Evolutionary conservation across 2,888 invertebrate genomes (phyloP).

Genomic region (Tiliacea citrago): DNA sequence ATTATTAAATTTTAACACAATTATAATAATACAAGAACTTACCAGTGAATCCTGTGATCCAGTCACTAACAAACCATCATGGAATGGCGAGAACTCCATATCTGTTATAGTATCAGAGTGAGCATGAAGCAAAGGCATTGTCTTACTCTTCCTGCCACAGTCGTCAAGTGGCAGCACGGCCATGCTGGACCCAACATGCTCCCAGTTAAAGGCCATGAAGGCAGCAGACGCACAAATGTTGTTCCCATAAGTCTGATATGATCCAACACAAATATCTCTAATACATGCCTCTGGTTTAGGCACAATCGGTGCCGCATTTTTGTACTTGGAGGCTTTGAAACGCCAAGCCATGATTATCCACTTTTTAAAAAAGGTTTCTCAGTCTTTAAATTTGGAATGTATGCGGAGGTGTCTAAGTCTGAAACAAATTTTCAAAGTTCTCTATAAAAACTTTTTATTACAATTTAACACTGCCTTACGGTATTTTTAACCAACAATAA

Average conservation of each 20-base stretch:
- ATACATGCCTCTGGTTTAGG: constrained; percentile 98
- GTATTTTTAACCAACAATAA: constrained; percentile 63
- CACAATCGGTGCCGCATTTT: constrained; percentile 99
- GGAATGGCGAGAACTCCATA: constrained; percentile 98
- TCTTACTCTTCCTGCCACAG: constrained; percentile 96
- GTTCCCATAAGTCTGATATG: constrained; percentile 98
- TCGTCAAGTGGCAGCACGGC: constrained; percentile 97
- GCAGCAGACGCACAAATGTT: constrained; percentile 98
- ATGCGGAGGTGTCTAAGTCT: constrained; percentile 69
- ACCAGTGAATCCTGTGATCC: constrained; percentile 97
- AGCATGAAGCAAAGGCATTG: constrained; percentile 96
- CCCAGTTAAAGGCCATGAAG: constrained; percentile 99
- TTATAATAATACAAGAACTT: constrained; percentile 68
- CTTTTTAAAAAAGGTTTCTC: constrained; percentile 78
- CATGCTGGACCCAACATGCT: constrained; percentile 97
- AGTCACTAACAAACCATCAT: constrained; percentile 97
- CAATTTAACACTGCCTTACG: constrained; percentile 46
- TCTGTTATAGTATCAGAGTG: constrained; percentile 98
- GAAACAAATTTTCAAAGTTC: constrained; percentile 66
- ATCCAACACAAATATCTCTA: constrained; percentile 97
- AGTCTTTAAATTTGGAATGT: constrained; percentile 89
- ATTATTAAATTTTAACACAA: neutral
- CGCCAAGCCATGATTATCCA: constrained; percentile 95
- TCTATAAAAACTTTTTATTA: constrained; percentile 9
- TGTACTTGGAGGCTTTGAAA: constrained; percentile 99